Base-by-base conservation (phyloP, 1,140 invertebrate species). In the Euwallacea similis region DNA sequence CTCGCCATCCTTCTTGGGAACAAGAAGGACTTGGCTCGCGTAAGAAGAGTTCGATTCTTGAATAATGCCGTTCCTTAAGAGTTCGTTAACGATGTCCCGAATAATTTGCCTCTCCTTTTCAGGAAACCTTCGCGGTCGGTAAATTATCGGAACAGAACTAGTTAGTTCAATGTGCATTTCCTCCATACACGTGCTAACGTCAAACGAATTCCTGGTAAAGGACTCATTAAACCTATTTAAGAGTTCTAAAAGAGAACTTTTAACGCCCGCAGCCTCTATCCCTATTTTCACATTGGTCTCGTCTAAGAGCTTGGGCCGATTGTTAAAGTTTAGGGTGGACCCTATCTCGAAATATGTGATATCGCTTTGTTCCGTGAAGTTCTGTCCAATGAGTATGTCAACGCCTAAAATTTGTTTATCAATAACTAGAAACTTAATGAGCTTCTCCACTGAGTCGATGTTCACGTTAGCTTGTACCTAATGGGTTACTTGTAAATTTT, bases 321-420 rank as follows among this genome's bases (percentile, higher is more conserved):
- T 7, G 15, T 41, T 60, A 60, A 60, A 60, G 7, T 7, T 15
- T 60, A 60, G 41, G 7, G 13, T 60, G 58, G 13, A 16, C 41
- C 58, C 58, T 7, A 60, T 41, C 41, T 60, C 41, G 8, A 41
- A 60, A 60, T 60, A 60, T 8, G 7, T 13, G n/a, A 69, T 15
- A 63, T 71, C 59, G 2, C 8, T 6, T 11, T 55, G 47, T 54
- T 74, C 72, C 2, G 72, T 71, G 33, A 74, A 74, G 55, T 74
- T 71, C 47, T 74, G 63, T 10, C 72, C 68, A 3, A 71, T 66
- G 9, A 74, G 15, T 7, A 62, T 47, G 43, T 74, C 66, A 69
- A 66, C 43, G 8, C 56, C 60, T 16, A 62, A 9, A 44, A 62
- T 46, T 44, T 43, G 60, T 8, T n/a, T 43, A n/a, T 62, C 33